A percentile compares a stretch with the other conserved stretches of the same genome.
phyloP scores from a whole-genome alignment of 30 jellyfish, hydroid and myxozoan species.

The Sanderia malayensis region DNA sequence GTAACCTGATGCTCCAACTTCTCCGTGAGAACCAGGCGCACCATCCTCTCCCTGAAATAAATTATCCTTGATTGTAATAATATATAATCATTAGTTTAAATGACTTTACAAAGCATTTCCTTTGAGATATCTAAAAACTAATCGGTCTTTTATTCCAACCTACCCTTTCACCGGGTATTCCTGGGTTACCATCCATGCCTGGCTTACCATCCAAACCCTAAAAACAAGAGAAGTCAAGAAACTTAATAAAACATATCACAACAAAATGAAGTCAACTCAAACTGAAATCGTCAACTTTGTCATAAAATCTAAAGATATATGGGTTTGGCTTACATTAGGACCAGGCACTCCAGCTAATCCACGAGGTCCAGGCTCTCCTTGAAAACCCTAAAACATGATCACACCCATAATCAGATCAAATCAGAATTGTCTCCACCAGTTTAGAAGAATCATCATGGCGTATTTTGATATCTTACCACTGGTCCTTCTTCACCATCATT shows the following conservation, averaged over 20 bases:
- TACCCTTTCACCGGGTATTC: slow-evolving; percentile 48
- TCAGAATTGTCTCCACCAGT: too few relatives aligned
- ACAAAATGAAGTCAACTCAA: too few relatives aligned
- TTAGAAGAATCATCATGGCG: too few relatives aligned
- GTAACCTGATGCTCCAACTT: slow-evolving; percentile 32
- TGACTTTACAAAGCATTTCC: too few relatives aligned
- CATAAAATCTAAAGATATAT: too few relatives aligned
- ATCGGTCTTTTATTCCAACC: neutral
- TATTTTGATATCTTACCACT: slow-evolving; percentile 4
- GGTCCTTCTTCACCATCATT: slow-evolving; percentile 41
- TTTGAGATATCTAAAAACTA: too few relatives aligned
- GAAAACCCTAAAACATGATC: slow-evolving; percentile 44
- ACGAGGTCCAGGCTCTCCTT: slow-evolving; percentile 50
- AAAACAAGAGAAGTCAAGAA: neutral
- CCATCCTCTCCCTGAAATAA: slow-evolving; percentile 50
- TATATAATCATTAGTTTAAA: too few relatives aligned
- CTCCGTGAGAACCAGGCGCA: slow-evolving; percentile 43
- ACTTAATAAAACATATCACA: neutral
- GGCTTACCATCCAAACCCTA: slow-evolving; percentile 42
- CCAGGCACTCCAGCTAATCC: slow-evolving; percentile 44
- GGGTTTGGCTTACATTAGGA: slow-evolving; percentile 25
- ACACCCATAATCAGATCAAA: too few relatives aligned
- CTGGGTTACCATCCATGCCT: slow-evolving; percentile 49
- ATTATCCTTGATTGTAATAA: neutral
- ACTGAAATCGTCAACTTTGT: too few relatives aligned